Evolutionary conservation across 2,888 invertebrate genomes (phyloP).

Genomic region (Acronicta alni): DNA sequence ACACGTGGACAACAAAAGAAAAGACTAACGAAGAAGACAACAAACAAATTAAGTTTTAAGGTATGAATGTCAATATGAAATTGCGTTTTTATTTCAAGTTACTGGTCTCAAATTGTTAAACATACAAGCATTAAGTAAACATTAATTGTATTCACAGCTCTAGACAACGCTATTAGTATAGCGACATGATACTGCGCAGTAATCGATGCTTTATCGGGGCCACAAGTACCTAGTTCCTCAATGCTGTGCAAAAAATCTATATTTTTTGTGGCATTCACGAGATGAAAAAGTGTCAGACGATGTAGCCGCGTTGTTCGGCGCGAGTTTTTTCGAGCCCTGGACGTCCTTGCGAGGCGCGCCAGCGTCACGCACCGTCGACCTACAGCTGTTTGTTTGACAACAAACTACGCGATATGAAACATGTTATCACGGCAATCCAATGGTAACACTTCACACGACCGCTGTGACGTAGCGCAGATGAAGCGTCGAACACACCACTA

Average conservation of each 20-base stretch:
- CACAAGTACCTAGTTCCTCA: constrained; percentile 57
- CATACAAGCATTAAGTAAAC: constrained; percentile 33
- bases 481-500: constrained; percentile 22
- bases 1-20: constrained; percentile 12
- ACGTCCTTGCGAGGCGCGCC: constrained; percentile 79
- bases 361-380: constrained; percentile 73
- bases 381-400: constrained; percentile 82
- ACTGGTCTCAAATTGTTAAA: too few relatives aligned
- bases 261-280: constrained; percentile 55
- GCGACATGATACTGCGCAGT: constrained; percentile 61
- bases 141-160: constrained; percentile 31
- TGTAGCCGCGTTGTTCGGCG: constrained; percentile 56
- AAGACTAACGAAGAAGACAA: too few relatives aligned
- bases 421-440: constrained; percentile 58
- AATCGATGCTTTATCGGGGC: constrained; percentile 56
- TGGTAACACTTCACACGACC: constrained; percentile 46
- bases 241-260: constrained; percentile 53
- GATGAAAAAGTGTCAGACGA: constrained; percentile 64
- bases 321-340: constrained; percentile 67
- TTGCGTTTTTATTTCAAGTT: too few relatives aligned
- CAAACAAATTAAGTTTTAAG: too few relatives aligned
- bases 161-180: constrained; percentile 28
- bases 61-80: too few relatives aligned
- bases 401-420: constrained; percentile 69
- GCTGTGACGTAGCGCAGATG: constrained; percentile 35